phyloP scores from a whole-genome alignment of 2,888 invertebrate species.

The Epirrita christyi region DNA sequence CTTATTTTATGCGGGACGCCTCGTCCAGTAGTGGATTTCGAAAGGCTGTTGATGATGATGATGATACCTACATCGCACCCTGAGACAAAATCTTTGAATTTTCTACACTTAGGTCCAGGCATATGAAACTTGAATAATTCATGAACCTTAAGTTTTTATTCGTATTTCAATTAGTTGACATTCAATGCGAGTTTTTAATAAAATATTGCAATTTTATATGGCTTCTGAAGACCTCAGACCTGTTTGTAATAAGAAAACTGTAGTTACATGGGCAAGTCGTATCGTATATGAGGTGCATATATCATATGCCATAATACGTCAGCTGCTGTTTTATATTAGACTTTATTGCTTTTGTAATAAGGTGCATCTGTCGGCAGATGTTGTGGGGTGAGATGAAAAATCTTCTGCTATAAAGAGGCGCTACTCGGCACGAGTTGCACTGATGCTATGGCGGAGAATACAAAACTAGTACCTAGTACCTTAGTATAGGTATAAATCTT shows the following conservation, averaged over 20 bases:
- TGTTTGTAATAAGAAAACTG: slow-evolving; percentile 66
- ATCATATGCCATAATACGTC: slow-evolving; percentile 50
- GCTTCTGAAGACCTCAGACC: slow-evolving; percentile 67
- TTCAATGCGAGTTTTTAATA: slow-evolving; percentile 69
- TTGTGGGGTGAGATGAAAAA: slow-evolving; percentile 58
- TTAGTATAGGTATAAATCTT: slow-evolving; percentile 14
- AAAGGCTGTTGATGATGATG: too few species aligned
- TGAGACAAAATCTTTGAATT: slow-evolving; percentile 1
- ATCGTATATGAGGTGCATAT: slow-evolving; percentile 54
- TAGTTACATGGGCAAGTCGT: slow-evolving; percentile 47
- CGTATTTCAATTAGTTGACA: slow-evolving; percentile 72
- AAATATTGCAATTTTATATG: slow-evolving; percentile 76
- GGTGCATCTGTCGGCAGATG: slow-evolving; percentile 33
- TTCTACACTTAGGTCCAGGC: not conserved
- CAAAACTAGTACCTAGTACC: slow-evolving; percentile 8
- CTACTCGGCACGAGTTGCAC: slow-evolving; percentile 50
- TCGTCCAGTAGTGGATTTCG: too few species aligned
- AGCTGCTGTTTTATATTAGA: slow-evolving; percentile 31
- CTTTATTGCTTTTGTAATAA: slow-evolving; percentile 30
- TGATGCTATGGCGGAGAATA: slow-evolving; percentile 15
- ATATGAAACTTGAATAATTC: slow-evolving; percentile 55
- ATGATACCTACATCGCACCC: not conserved
- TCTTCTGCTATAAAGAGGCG: slow-evolving; percentile 53
- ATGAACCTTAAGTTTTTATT: slow-evolving; percentile 56
- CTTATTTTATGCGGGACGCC: too few species aligned